Evolutionary conservation across 2,797 vertebrate species (phyloP).

Genomic region (Eospalax fontanierii): DNA sequence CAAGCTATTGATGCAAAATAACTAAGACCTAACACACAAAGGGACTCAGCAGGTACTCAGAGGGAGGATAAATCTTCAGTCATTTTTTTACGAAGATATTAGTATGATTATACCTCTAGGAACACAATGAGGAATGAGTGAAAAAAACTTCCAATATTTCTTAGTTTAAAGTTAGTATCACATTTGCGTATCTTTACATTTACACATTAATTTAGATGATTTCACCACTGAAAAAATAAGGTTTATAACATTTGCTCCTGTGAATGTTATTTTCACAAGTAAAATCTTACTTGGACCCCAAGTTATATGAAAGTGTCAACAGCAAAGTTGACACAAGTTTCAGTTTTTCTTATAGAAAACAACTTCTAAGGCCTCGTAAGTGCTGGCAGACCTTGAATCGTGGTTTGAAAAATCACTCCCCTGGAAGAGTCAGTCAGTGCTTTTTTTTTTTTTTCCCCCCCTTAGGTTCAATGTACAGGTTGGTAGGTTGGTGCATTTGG

Average conservation of each 20-base stretch:
- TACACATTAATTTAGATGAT: neutral
- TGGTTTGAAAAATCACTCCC: neutral
- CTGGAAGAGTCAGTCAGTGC: neutral
- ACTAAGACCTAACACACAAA: neutral
- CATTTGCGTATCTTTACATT: neutral
- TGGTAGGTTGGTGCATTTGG: neutral
- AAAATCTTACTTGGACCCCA: slow-evolving; percentile 26
- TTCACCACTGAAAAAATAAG: neutral
- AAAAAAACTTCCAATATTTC: slow-evolving; percentile 24
- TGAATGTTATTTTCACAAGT: neutral
- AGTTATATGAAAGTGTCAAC: slow-evolving; percentile 31
- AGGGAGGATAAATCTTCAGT: neutral
- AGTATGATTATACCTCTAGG: neutral
- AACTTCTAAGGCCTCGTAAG: neutral
- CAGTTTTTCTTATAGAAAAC: slow-evolving; percentile 1
- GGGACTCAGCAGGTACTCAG: neutral
- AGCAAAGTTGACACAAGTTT: neutral
- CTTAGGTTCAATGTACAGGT: neutral
- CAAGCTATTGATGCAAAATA: neutral
- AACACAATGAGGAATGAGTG: neutral
- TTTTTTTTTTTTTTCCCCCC: no score
- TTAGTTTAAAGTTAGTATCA: slow-evolving; percentile 12
- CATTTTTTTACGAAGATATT: neutral
- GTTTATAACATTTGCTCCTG: neutral
- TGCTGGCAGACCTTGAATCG: neutral